These are phyloP conservation scores for Alces alces DNA, from an alignment of 2,113 vertebrate species.

Conservation along the genomic window DNA sequence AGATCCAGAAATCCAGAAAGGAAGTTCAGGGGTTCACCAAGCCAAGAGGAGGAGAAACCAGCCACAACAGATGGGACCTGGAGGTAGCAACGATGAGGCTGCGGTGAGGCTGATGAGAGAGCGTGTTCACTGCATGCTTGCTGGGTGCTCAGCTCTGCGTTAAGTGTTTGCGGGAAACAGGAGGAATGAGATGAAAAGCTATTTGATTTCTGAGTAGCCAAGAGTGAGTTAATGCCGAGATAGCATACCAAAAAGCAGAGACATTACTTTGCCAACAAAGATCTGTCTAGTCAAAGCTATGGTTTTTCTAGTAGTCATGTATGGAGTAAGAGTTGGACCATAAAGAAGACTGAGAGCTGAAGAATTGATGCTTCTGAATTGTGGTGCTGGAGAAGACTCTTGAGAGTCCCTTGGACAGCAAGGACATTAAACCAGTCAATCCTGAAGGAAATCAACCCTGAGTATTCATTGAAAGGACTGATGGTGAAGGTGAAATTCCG, in stretches of 20 bases:
- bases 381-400: not conserved
- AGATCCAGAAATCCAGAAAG: not conserved
- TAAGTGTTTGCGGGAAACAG: not conserved
- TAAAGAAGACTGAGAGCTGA: not conserved
- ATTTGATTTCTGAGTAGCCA: not conserved
- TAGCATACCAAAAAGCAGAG: not conserved
- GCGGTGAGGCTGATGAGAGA: fast-evolving
- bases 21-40: not conserved
- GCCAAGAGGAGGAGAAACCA: not conserved
- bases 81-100: fast-evolving
- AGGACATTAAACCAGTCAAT: not conserved
- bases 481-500: not conserved
- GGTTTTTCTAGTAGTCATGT: not conserved
- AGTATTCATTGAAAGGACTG: not conserved
- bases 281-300: not conserved
- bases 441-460: not conserved
- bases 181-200: not conserved
- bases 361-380: not conserved
- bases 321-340: not conserved
- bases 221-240: not conserved
- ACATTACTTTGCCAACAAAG: not conserved
- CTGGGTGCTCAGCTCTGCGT: not conserved
- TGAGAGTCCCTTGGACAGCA: not conserved
- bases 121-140: not conserved
- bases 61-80: not conserved